A percentile compares a stretch with the other conserved stretches of the same genome.
Conservation (phyloP, 1,140 invertebrate species). For the Drosophila varians region DNA sequence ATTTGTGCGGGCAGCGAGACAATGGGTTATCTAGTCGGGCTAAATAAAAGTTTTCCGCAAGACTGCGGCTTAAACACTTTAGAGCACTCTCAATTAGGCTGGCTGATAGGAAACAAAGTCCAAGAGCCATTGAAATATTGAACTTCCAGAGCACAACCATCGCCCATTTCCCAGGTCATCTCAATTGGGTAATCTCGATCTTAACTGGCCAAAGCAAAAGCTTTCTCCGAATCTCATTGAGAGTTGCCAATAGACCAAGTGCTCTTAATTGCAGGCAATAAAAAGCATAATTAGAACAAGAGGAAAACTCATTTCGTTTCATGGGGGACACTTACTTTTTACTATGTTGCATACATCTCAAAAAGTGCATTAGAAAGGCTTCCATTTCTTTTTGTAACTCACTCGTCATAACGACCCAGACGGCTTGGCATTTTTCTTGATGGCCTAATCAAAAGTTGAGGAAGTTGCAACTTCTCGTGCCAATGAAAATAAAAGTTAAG, state of each 20-base stretch:
- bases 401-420: conserved; percentile 1
- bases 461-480: conserved; percentile 11
- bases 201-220: neutral
- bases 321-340: conserved; percentile 34
- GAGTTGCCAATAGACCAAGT: conserved; percentile 25
- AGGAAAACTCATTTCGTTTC: conserved; percentile 53
- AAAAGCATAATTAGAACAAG: conserved; percentile 60
- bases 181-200: neutral
- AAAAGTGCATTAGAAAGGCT: conserved; percentile 42
- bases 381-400: conserved; percentile 8
- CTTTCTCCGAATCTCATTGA: conserved; percentile 35
- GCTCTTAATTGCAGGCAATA: conserved; percentile 53
- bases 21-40: conserved; percentile 9
- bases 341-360: conserved; percentile 18
- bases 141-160: neutral
- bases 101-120: conserved; percentile 1
- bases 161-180: neutral
- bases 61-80: conserved; percentile 30
- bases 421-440: conserved; percentile 11
- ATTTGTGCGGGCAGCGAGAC: conserved; percentile 47
- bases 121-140: conserved; percentile 3
- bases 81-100: conserved; percentile 29
- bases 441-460: conserved; percentile 19
- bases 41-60: conserved; percentile 29
- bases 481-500: conserved; percentile 59